Base-by-base conservation (phyloP, 2,113 vertebrate genomes). In the Malurus elegans region DNA sequence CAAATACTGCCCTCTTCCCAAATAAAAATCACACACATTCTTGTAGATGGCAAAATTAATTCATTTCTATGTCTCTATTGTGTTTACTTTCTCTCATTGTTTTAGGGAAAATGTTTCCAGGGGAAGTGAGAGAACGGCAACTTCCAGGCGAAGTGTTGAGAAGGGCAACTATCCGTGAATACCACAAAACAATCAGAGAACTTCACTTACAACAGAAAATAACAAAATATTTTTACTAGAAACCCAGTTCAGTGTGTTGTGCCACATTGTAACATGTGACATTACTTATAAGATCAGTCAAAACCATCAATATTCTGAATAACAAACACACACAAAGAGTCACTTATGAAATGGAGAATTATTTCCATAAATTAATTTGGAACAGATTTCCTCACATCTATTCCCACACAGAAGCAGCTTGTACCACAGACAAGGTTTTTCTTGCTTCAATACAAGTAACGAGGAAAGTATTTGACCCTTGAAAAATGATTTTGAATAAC, bases 281-380 rank as follows among this genome's bases (percentile, higher is more conserved):
- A 42, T 79, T 83, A 73, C 79, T 95, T 92, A 40, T 8, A 66
- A 93, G 67, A 92, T 93, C 71, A 86, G 73, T 86, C 90, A 94
- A 95, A 92, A 90, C 36, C 34, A 64, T 94, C 95, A 88, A 72
- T 36, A 57, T 67, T 88, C 57, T 93, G 82, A 88, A 84, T 92
- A 93, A 86, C 38, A 95, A 96, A 90, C 36, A 94, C n/a, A 81
- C 50, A 88, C 72, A 86, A 45, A 67, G 56, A 90, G 61, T 74
- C 65, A 44, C 40, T 92, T 90, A 88, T 81, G 44, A 92, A 94
- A 96, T 65, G 40, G 57, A 95, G 65, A 88, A 90, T 95, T 93
- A 93, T 92, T 94, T 86, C 88, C 93, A 96, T 93, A 86, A 96
- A 96, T 94, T 96, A 96, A 96, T 90, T 96, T 9, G 76, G 75